Evolutionary conservation across 2,888 invertebrate species (phyloP), one percentile per base, ranked within the genome.

Genomic region (Dioctria linearis): DNA sequence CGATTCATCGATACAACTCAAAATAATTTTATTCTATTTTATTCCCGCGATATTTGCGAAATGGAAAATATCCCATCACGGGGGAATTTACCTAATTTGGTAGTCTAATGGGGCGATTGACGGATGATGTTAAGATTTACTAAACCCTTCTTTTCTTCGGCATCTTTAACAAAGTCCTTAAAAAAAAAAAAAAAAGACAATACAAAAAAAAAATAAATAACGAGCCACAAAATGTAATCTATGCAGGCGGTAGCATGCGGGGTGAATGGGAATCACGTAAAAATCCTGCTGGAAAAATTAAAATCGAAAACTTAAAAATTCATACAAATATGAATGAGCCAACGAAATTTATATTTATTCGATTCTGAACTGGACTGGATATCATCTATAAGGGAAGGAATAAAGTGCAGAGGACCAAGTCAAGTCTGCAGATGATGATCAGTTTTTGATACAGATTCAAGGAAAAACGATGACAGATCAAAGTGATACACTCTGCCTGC

Each of bases 101-200:
- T 69, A 69, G 54, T 69, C 69, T 43, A 69, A 69, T 69, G 25
- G 69, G n/a, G 37, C 40, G 51, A 69, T 3, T n/a, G 54, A 69
- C 69, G 49, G 51, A 49, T 69, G 69, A 51, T 49, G 39, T 9
- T 8, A 42, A 25, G 25, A 25, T 43, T 43, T 42, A 67, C 25
- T 46, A 67, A 43, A 66, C 42, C 42, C 11, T 59, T 67, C 25
- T 6, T 13, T 67, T 8, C 25, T 5, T 67, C n/a, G 6, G 8
- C 46, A 9, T 25, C 46, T 25, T 67, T n/a, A 46, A 46, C 46
- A 46, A 46, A 46, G 46, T 46, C 5, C 43, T 43, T 40, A 66
- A 4, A 43, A 13, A 40, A 13, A 66, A 40, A 66, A 42, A 63
- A 11, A 66, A 66, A 42, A 42, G 40, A 43, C 42, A 66, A 66